Percentiles rank a stretch among this genome's conserved stretches.
Conservation (phyloP, 2,888 invertebrate genomes). For the Atrina japonica region DNA sequence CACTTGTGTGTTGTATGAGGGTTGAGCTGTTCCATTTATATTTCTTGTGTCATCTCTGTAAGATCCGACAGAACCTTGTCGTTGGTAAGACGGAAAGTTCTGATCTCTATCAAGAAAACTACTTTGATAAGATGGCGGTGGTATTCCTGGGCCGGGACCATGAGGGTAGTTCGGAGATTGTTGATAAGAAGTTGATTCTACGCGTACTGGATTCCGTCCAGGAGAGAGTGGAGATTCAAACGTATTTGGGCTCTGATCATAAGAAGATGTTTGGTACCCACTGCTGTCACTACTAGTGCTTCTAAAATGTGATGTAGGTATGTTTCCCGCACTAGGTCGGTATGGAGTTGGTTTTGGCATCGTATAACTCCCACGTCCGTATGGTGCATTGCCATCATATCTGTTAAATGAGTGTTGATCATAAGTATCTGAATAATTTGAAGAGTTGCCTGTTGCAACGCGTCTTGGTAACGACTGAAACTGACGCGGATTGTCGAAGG, state of each 20-base stretch:
- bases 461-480: constrained; percentile 43
- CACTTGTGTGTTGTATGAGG: not conserved
- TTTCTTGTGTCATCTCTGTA: constrained; percentile 16
- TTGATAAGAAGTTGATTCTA: constrained; percentile 21
- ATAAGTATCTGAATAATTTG: constrained; percentile 23
- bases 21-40: constrained; percentile 5
- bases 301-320: constrained; percentile 34
- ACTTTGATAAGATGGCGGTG: constrained; percentile 40
- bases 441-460: constrained; percentile 18
- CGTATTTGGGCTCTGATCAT: constrained; percentile 29
- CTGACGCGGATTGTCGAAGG: constrained; percentile 33
- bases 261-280: constrained; percentile 40
- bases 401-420: constrained; percentile 29
- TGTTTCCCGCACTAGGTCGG: constrained; percentile 38
- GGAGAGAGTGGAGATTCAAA: constrained; percentile 34
- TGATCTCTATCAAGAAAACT: constrained; percentile 32
- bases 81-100: constrained; percentile 34
- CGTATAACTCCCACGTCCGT: constrained; percentile 39
- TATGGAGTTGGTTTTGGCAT: constrained; percentile 49
- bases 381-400: constrained; percentile 29
- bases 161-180: constrained; percentile 9
- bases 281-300: constrained; percentile 39
- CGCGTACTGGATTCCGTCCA: constrained; percentile 23
- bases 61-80: constrained; percentile 33
- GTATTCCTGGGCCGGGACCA: constrained; percentile 41